Conservation (phyloP, 2,888 invertebrate species). For the Rhimphoctona megacephalus region DNA sequence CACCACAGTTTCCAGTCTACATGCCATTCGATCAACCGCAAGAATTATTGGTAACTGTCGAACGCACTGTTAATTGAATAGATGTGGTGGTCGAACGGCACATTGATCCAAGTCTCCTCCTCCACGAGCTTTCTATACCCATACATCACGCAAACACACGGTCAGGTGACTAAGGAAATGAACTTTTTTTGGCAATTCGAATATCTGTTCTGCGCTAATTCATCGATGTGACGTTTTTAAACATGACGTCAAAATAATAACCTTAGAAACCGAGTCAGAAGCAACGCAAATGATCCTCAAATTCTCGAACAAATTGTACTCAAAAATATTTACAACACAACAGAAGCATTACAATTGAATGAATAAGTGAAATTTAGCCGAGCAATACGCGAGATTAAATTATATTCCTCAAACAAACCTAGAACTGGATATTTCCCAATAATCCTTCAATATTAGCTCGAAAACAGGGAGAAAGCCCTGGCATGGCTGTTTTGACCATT, state of each 20-base stretch:
- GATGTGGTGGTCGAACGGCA: conserved; percentile 52
- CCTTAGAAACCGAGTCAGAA: not conserved
- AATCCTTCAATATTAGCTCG: not conserved
- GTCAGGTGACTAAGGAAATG: not conserved
- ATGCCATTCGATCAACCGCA: conserved; percentile 63
- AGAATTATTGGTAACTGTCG: conserved; percentile 66
- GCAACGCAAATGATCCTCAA: not conserved
- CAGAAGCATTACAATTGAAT: not conserved
- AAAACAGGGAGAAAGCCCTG: not conserved
- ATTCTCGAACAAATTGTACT: not conserved
- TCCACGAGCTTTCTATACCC: conserved; percentile 5
- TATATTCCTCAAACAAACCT: not conserved
- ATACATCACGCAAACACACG: not conserved
- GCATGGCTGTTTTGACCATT: not conserved
- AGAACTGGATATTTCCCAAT: not conserved
- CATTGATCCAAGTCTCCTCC: conserved; percentile 51
- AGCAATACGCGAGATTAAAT: not conserved
- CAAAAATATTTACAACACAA: not conserved
- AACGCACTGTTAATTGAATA: conserved; percentile 68
- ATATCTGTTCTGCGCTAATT: not conserved
- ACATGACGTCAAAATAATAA: not conserved
- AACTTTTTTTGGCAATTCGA: not conserved
- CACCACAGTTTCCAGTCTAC: conserved; percentile 58
- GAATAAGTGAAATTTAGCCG: not conserved
- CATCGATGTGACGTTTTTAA: not conserved